Base-by-base conservation (phyloP, 2,888 invertebrate species). In the Embidobia sp. region DNA sequence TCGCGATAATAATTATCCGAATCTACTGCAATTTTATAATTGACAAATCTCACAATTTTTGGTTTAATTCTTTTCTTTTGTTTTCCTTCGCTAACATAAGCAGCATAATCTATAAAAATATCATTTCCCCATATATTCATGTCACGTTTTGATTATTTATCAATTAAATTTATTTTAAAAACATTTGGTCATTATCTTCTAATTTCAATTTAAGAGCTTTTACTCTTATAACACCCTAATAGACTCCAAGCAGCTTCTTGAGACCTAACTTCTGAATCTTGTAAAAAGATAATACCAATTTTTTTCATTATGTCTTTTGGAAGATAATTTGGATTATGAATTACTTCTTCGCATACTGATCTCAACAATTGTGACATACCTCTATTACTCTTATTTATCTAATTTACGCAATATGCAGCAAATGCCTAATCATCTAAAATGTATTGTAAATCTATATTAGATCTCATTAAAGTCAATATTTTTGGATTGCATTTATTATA, bases 201-300 rank as follows among this genome's bases (percentile, higher is more conserved):
- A 22, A 22, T 22, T 22, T 6, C 6, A 22, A 22, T 27, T 70
- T 80, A 33, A 15, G 78, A 79, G 35, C 53, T 79, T 31, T 79
- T 61, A 6, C 77, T 79, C 18, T 80, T 11, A 11, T 80, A 77
- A 8, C 82, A 40, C 1, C 76, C 61, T 31, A 83, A 59, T 7
- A 79, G 49, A 55, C 70, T 78, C 69, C 81, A 83, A 44, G 73
- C 61, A 22, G 77, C 81, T 74, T 83, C 80, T 79, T 81, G 82
- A 6, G 80, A 69, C 26, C 77, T 79, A 59, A 82, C 72, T 13
- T 69, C 61, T 57, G 78, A 80, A 5, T 64, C 48, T 31, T 83
- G 80, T 26, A 82, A 22, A 63, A 82, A 82, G 7, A 75, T 75
- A 69, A 76, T 79, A 3, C 74, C 67, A 15, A 80, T 53, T 44